A percentile compares a stretch with the other conserved stretches of the same genome.
Evolutionary conservation across 2,113 vertebrate genomes (phyloP).

Genomic region (Upupa epops): DNA sequence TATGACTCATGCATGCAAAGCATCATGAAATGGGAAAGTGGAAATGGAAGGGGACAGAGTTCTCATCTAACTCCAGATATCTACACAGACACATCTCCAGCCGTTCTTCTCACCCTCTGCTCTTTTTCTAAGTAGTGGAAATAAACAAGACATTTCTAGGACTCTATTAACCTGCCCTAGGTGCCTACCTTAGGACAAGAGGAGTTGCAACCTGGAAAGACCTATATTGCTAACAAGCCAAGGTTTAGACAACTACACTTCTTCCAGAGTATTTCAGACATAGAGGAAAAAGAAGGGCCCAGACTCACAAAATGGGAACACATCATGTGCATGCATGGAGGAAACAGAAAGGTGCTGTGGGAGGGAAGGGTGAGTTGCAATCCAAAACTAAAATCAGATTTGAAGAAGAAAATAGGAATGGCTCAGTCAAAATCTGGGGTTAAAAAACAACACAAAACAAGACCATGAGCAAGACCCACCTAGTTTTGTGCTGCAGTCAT

Average conservation of each 20-base stretch:
- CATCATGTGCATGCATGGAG: background rate
- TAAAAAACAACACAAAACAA: background rate
- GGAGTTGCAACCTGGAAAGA: background rate
- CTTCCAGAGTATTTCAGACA: background rate
- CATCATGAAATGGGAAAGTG: background rate
- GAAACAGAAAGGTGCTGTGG: background rate
- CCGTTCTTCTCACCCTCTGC: background rate
- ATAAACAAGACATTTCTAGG: background rate
- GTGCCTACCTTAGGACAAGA: background rate
- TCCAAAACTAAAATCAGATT: background rate
- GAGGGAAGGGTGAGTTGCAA: background rate
- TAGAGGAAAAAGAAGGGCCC: background rate
- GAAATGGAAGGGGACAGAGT: background rate
- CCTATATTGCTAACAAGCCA: background rate
- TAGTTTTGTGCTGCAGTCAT: background rate
- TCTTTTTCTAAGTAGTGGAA: background rate
- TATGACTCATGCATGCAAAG: background rate
- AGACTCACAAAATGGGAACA: background rate
- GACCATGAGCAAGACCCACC: background rate
- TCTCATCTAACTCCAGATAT: background rate
- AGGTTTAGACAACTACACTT: background rate
- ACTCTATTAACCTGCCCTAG: background rate
- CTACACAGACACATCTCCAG: background rate
- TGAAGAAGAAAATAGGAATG: background rate
- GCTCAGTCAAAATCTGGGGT: background rate